Conservation (phyloP, 2,888 invertebrate genomes). For the Philopedon plagiatum region DNA sequence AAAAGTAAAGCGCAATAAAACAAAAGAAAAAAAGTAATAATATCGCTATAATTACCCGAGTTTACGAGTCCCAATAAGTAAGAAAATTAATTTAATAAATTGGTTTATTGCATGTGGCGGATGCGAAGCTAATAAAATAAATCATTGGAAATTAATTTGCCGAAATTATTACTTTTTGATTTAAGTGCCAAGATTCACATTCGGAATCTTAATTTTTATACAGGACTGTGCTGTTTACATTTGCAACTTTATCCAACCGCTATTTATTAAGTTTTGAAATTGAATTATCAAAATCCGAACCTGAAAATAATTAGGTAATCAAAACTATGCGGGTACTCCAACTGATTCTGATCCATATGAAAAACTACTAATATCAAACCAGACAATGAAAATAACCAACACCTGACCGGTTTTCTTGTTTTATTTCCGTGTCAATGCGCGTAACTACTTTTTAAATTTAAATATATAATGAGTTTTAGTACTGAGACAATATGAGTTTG, state of each 20-base stretch:
- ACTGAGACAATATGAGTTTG: conserved; percentile 18
- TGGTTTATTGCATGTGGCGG: conserved; percentile 17
- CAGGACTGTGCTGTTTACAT: too few relatives aligned
- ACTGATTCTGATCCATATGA: too few relatives aligned
- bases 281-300: too few relatives aligned
- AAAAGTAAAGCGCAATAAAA: background rate
- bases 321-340: too few relatives aligned
- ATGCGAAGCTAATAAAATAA: conserved; percentile 18
- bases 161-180: conserved; percentile 9
- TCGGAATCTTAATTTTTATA: background rate
- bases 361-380: too few relatives aligned
- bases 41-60: background rate
- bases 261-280: too few relatives aligned
- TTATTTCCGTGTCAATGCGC: background rate
- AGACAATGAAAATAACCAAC: background rate
- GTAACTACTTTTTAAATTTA: conserved; percentile 8
- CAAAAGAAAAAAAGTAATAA: conserved; percentile 11
- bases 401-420: conserved; percentile 12
- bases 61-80: conserved; percentile 9
- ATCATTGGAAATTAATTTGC: conserved; percentile 5
- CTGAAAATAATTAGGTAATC: too few relatives aligned
- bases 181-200: background rate
- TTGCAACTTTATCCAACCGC: too few relatives aligned
- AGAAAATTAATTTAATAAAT: conserved; percentile 23
- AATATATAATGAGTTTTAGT: background rate